Percentiles rank a stretch among this genome's conserved stretches.
These are phyloP conservation scores for Sarcophaga bullata DNA, from an alignment of 1,140 invertebrate species.

Conservation along the genomic window DNA sequence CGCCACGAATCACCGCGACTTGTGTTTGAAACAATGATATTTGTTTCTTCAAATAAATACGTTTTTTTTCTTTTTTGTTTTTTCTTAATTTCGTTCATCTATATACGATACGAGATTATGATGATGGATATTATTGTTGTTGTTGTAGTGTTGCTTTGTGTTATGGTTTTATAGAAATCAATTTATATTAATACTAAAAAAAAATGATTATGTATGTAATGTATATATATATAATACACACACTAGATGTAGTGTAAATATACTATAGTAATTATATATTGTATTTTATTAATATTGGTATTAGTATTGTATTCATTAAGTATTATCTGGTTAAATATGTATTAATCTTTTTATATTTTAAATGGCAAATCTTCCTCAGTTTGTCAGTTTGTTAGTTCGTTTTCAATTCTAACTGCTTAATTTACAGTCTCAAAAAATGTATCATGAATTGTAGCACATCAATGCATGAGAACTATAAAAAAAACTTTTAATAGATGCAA, in stretches of 20 bases:
- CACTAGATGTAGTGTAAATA: neutral
- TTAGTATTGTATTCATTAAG: slow-evolving; percentile 8
- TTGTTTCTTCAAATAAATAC: slow-evolving; percentile 15
- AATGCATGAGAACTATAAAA: too few species aligned
- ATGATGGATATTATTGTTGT: too few species aligned
- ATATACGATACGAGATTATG: too few species aligned
- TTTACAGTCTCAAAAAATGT: neutral
- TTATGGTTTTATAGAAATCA: neutral
- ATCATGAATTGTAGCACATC: too few species aligned
- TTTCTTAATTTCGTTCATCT: too few species aligned
- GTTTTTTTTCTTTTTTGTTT: neutral
- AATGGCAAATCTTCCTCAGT: neutral
- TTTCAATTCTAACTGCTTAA: neutral
- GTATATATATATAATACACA: neutral
- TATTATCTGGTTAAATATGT: slow-evolving; percentile 11
- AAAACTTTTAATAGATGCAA: too few species aligned
- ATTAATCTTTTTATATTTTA: neutral
- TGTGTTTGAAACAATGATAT: slow-evolving; percentile 4
- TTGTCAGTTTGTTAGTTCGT: neutral
- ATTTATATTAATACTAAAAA: neutral
- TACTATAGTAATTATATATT: neutral
- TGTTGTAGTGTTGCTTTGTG: too few species aligned
- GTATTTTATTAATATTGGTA: neutral
- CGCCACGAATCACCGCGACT: neutral
- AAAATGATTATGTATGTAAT: slow-evolving; percentile 2